Evolutionary conservation across 2,113 vertebrate genomes (phyloP), one percentile per base, ranked within the genome.

Genomic region (Mionectes macconnelli): DNA sequence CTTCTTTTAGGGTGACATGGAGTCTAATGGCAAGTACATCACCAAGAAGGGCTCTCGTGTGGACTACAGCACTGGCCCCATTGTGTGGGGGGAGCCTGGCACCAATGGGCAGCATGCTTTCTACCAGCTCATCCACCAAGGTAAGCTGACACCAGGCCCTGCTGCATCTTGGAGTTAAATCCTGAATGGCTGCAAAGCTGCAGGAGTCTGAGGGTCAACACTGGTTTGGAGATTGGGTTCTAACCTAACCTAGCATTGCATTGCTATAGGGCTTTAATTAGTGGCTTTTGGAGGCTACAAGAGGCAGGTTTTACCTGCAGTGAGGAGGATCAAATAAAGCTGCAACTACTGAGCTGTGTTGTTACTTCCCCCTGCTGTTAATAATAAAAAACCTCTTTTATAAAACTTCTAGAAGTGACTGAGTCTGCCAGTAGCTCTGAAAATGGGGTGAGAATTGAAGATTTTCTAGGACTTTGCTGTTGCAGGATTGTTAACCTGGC

Each of bases 41-140:
- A 99, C 98, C 80, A 99, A 98, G 95, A 97, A 98, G 0, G 99
- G 99, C 18, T 35, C 74, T 42, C 98, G 98, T 7, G 99, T 99
- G 68, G 96, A 98, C 96, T 98, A 99, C 95, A 98, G 93, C 90
- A 99, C 99, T 0, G 99, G 99, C 39, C 99, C 99, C 35, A 99
- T 99, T 49, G 99, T 99, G 30, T 99, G 99, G 99, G 99, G 99
- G 5, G 99, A 99, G 81, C 99, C 99, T 4, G 99, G 99, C 83
- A 99, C 99, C 96, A 99, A 99, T 4, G 99, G 99, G 14, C 99
- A 99, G 89, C 99, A 99, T 20, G 99, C 99, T 47, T 99, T 99
- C 97, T 99, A 99, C 96, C 99, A 99, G 98, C 99, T 99, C 59
- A 99, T 99, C 92, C 99, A 99, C 96, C 99, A 99, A 98, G 99